phyloP scores from a whole-genome alignment of 1,140 invertebrate genomes.

The Lepidurus apus region DNA sequence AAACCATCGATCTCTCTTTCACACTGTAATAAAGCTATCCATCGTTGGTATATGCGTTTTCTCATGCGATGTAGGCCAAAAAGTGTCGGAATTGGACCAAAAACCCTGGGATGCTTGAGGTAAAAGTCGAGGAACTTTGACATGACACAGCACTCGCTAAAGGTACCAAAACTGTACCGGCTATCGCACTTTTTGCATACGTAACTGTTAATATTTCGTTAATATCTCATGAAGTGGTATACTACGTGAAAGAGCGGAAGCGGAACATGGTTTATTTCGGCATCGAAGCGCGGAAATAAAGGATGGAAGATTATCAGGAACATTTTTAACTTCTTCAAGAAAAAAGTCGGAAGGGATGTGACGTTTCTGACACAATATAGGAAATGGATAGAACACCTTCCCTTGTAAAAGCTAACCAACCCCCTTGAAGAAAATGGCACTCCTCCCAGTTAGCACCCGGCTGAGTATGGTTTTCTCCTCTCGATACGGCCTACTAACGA shows the following conservation, averaged over 20 bases:
- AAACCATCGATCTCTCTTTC: not conserved
- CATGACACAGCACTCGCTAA: not conserved
- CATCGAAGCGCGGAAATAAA: not conserved
- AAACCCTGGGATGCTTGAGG: not conserved
- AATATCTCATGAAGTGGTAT: not conserved
- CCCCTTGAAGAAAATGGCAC: not conserved
- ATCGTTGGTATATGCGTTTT: not conserved
- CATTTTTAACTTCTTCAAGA: not conserved
- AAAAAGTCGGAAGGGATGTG: not conserved
- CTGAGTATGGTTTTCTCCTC: not conserved
- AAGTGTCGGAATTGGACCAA: not conserved
- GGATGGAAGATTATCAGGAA: not conserved
- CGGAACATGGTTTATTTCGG: not conserved
- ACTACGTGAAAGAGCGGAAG: not conserved
- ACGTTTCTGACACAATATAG: not conserved
- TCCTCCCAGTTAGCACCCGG: not conserved
- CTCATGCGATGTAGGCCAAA: not conserved
- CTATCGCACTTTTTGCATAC: no score
- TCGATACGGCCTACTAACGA: slow-evolving; percentile 10
- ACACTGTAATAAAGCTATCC: not conserved
- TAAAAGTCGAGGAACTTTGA: not conserved
- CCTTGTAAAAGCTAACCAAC: not conserved
- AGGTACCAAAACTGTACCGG: not conserved
- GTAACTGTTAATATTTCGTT: not conserved
- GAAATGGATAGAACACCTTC: not conserved